These are phyloP conservation scores for Bombus picipes DNA, from an alignment of 1,140 invertebrate species.

Conservation along the genomic window DNA sequence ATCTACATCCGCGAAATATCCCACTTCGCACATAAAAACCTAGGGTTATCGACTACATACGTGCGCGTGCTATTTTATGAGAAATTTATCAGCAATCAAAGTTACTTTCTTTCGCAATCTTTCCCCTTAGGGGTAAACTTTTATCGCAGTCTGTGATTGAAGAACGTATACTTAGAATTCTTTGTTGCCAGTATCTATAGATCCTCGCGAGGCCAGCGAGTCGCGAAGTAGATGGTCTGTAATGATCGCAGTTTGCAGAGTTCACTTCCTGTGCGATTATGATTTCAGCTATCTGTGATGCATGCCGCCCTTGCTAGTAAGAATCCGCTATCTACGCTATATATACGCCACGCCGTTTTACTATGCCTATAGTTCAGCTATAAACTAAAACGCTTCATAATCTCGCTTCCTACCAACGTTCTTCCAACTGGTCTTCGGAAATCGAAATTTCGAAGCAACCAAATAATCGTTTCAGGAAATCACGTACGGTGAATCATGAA, in stretches of 20 bases:
- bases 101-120: background rate
- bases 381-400: background rate
- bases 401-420: too few species aligned
- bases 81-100: conserved; percentile 1
- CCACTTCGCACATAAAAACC: background rate
- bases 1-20: background rate
- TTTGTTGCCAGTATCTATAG: conserved; percentile 9
- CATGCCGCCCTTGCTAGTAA: background rate
- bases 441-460: background rate
- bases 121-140: background rate
- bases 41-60: too few species aligned
- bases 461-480: background rate
- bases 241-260: conserved; percentile 14
- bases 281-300: conserved; percentile 18
- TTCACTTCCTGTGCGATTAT: conserved; percentile 34
- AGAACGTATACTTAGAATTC: background rate
- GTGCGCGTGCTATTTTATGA: background rate
- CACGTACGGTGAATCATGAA: background rate
- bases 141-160: background rate
- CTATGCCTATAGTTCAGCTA: background rate
- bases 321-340: background rate
- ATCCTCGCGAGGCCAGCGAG: background rate
- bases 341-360: background rate
- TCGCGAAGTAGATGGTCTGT: background rate
- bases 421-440: too few species aligned